Evolutionary conservation across 2,888 invertebrate genomes (phyloP), one percentile per base, ranked within the genome.

Genomic region (Saturnia pavonia): DNA sequence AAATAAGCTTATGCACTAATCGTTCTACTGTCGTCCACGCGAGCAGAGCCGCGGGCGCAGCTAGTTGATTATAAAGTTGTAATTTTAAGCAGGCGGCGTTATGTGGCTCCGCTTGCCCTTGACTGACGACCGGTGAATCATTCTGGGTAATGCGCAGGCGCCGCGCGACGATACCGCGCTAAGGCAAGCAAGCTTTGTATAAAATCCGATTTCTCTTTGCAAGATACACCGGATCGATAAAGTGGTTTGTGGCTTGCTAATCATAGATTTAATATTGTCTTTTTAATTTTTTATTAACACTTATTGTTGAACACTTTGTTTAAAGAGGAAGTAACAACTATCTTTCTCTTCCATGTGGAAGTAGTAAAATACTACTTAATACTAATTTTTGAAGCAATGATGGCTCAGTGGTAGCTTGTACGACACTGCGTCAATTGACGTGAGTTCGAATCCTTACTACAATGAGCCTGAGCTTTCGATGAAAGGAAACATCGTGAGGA

Each of bases 41-140:
- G 16, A 45, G 16, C 45, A 45, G n/a, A n/a, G n/a, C n/a, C n/a
- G n/a, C n/a, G 34, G 6, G 34, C 34, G 6, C 6, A 34, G 34
- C 34, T 34, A 34, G 34, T 54, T 54, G 7, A 34, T 63, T 65
- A 1, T 22, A 25, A 65, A 19, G 34, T 65, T 65, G n/a, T 65
- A 63, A 27, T 69, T 27, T 25, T 27, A 60, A 63, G 42, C 25
- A 67, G 34, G 12, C 51, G 67, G 22, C 60, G 43, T 27, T 14
- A n/a, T 57, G 22, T 42, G 57, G 57, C 69, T 12, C 40, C 54
- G 57, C 19, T 34, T 60, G 69, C 67, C 69, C 69, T 71, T 71
- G 71, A 71, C 69, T 67, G 69, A 57, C 57, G 71, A 66, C 69
- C 67, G 57, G 67, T 72, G 72, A 72, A 66, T 72, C 72, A 72